Base-by-base conservation (phyloP, 1,140 invertebrate species). In the Atta cephalotes region DNA sequence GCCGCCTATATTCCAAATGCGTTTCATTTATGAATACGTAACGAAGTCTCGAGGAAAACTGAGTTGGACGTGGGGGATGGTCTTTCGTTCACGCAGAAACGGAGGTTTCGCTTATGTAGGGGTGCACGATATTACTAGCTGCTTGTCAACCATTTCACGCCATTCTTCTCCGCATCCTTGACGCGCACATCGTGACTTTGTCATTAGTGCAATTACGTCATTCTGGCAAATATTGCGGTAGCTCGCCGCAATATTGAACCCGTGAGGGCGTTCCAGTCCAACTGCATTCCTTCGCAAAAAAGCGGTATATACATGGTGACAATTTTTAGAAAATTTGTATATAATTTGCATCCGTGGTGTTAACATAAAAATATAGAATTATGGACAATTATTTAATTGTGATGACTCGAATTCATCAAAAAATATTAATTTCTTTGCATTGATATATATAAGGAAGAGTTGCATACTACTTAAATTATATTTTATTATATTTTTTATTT, bases 1-100 rank as follows among this genome's bases (percentile, higher is more conserved):
- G 84, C 80, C 91, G 84, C 80, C 90, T 90, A 90, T 90, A 91
- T 92, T 92, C 88, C 68, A 85, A 72, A 65, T 92, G 92, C 86
- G 90, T 92, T 92, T 87, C 91, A 91, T 91, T 92, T 92, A 92
- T 92, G 92, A 92, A 92, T 92, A 91, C 90, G n/a, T 92, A 92
- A 92, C 90, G 89, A 92, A 92, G 89, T 90, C 70, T 74, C 72
- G 81, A 86, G 88, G 88, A 91, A 88, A 88, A 88, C 86, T 21
- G 77, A 66, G 81, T 86, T 68, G 89, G 74, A 88, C 86, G 76
- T 76, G 85, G 53, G 51, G 21, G 49, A 51, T 25, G 31, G 70
- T 76, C n/a, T 68, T 53, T 25, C 45, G 63, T 70, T 35, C 56
- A 31, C 58, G 62, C 62, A 31, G 45, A 66, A 58, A 63, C 49